These are phyloP conservation scores for Dugesia japonica DNA, from an alignment of 2,888 invertebrate genomes.

Conservation along the genomic window DNA sequence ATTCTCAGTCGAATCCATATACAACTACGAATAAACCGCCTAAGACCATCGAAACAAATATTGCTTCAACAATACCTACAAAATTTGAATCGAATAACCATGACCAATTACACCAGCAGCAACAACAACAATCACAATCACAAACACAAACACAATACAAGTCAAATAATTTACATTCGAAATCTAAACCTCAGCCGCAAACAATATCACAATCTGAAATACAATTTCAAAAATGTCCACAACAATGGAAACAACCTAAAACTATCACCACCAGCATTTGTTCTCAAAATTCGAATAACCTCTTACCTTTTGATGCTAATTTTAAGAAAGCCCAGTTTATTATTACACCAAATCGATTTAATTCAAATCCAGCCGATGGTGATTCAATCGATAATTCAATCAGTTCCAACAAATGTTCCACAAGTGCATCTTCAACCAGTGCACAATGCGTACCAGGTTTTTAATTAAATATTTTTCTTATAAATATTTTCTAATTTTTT, in stretches of 20 bases:
- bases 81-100: neutral
- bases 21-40: neutral
- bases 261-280: neutral
- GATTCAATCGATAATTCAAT: neutral
- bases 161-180: no score
- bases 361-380: neutral
- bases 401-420: neutral
- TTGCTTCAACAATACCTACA: neutral
- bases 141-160: neutral
- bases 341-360: neutral
- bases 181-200: no score
- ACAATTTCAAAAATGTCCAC: no score
- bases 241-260: neutral
- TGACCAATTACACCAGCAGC: no score
- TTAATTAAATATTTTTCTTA: no score
- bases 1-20: neutral
- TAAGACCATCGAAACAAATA: neutral
- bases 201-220: no score
- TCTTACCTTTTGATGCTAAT: neutral
- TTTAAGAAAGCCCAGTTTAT: neutral
- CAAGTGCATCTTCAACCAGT: neutral
- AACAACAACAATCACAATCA: constrained; percentile 6
- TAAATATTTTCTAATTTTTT: no score
- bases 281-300: neutral
- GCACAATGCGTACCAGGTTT: neutral